Base-by-base conservation (phyloP, 2,888 invertebrate genomes). In the Andrena camellia region DNA sequence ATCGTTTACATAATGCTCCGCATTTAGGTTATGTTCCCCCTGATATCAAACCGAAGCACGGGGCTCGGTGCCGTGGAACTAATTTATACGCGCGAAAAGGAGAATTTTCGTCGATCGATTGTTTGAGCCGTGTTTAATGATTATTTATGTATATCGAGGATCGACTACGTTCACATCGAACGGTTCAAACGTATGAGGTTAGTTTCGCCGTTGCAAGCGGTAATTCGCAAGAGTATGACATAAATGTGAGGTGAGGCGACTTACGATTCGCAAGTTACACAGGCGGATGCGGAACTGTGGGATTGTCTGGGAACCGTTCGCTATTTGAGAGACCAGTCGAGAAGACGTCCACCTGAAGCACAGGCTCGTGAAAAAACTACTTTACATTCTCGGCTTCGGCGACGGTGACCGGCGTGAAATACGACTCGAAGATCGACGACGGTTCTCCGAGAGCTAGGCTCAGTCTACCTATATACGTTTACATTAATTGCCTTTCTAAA, bases 301-400 rank as follows among this genome's bases (percentile, higher is more conserved):
- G 31, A 70, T 81, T 62, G 64, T 52, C 42, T 29, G 52, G 69
- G 7, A 57, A 48, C 42, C 48, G 60, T 75, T 33, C 29, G 23
- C 26, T 63, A 50, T 75, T 7, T 59, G 59, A 63, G 2, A 60
- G 23, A 63, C 33, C 10, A 68, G 57, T 42, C 23, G 31, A 66
- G 62, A 64, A 71, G 31, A 63, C 33, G 35, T 66, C 20, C 74
- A 67, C 62, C 70, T 26, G 52, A 67, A 66, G 29, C 59, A 67
- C 66, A 70, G 35, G 6, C 62, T 54, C 29, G 23, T 63, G 26
- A 71, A 80, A 85, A 85, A 85, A 76, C 63, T 78, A 76, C 71
- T 85, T 86, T 73, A 80, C 78, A 85, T 77, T 77, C 77, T 68
- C 50, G 66, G 66, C 42, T 62, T 63, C 60, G 42, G 42, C 71